Base-by-base conservation (phyloP, 2,888 invertebrate species). In the Sthenelais limicola region DNA sequence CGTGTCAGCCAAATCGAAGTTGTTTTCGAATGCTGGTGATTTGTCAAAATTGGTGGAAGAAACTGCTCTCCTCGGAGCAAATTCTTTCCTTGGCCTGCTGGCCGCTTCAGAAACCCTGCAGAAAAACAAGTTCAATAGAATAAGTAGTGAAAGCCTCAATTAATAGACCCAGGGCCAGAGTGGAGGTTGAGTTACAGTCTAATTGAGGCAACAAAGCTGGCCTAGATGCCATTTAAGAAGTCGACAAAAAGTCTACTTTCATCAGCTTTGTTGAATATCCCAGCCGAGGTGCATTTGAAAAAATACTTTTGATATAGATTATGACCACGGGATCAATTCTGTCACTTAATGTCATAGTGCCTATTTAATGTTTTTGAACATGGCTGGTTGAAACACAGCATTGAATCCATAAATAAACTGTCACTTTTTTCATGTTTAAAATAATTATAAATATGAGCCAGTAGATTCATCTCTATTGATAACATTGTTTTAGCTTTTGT, bases 81-180 rank as follows among this genome's bases (percentile, higher is more conserved):
- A 88, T 68, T 89, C 88, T 18, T 79, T 75, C 38, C 85, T 82
- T 66, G 88, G 88, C 68, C 86, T 79, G 47, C 77, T 77, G 0
- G 85, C 82, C 3, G 89, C 88, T 69, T 89, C 88, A 75, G 85
- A 84, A 56, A 87, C 82, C 75, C 89, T 89, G 79, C 12, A 80
- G 76, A 71, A 15, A n/a, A n/a, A 43, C 47, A 43, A 43, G n/a
- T 15, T 43, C 12, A 43, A n/a, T 43, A n/a, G n/a, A n/a, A 12
- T 18, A 43, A 43, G 12, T 43, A 12, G 47, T 18, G n/a, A 43
- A n/a, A 43, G n/a, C 12, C 18, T 43, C 12, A 43, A 12, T 43
- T 43, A 12, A 43, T 15, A n/a, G n/a, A 43, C 47, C 18, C 47
- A 43, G n/a, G n/a, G 47, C 47, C 12, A n/a, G n/a, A 43, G n/a